Evolutionary conservation across 2,888 invertebrate species (phyloP).

Genomic region (Philhelius pedissequus): DNA sequence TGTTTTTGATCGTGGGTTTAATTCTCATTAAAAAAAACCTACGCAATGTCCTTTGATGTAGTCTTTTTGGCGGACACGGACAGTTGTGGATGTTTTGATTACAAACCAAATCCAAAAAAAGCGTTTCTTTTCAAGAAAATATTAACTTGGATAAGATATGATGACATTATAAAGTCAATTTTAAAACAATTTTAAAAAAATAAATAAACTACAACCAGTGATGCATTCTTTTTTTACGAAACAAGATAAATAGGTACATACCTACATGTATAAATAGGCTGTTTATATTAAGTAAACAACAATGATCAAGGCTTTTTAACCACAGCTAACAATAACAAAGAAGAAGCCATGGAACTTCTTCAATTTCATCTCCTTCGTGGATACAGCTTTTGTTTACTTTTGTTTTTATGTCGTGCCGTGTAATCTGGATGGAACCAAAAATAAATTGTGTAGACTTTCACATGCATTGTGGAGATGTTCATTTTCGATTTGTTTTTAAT

Average conservation of each 20-base stretch:
- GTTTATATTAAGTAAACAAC: too few relatives aligned
- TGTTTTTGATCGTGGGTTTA: not conserved
- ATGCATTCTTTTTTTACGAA: not conserved
- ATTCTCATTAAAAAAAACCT: constrained; percentile 38
- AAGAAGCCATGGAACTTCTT: constrained; percentile 46
- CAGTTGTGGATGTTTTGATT: not conserved
- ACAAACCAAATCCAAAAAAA: not conserved
- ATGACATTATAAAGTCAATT: not conserved
- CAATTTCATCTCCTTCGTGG: not conserved
- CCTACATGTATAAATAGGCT: not conserved
- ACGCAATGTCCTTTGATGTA: constrained; percentile 25
- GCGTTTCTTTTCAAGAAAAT: not conserved
- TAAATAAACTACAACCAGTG: not conserved
- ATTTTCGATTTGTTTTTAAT: not conserved
- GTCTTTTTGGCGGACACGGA: not conserved
- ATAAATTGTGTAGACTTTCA: not conserved
- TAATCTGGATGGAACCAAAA: not conserved
- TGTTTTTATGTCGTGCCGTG: not conserved
- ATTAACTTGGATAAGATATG: not conserved
- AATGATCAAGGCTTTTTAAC: not conserved
- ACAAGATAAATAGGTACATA: not conserved
- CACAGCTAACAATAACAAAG: constrained; percentile 13
- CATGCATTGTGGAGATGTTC: not conserved
- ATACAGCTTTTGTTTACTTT: not conserved
- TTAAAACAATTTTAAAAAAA: not conserved